Evolutionary conservation across 35 echinoderm and acorn worm species (phyloP).

Genomic region (Ophioderma brevispina): DNA sequence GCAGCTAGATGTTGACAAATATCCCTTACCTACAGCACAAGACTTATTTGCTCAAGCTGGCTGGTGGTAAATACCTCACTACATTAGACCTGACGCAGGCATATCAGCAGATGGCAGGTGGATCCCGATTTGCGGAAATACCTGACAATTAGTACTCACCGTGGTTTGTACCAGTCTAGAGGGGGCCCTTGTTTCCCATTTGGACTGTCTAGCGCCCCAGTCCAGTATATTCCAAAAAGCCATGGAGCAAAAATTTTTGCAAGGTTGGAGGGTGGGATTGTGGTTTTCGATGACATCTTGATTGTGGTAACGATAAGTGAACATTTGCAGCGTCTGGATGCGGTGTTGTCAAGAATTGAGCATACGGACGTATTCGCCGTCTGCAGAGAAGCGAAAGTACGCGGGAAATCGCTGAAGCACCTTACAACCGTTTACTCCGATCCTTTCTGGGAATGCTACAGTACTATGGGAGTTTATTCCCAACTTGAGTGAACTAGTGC

Average conservation of each 20-base stretch:
- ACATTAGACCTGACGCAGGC: conserved; percentile 44
- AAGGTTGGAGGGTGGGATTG: conserved; percentile 24
- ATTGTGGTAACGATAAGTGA: conserved; percentile 41
- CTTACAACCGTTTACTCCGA: conserved; percentile 42
- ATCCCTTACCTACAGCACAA: conserved; percentile 50
- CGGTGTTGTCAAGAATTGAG: conserved; percentile 1
- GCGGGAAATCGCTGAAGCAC: conserved; percentile 54
- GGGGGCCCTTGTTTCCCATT: conserved; percentile 40
- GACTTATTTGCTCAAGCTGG: conserved; percentile 62
- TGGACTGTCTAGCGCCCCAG: conserved; percentile 56
- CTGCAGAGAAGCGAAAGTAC: conserved; percentile 56
- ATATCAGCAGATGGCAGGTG: conserved; percentile 56
- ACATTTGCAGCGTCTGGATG: conserved; percentile 23
- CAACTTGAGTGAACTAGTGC: conserved; percentile 25
- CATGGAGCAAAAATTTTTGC: conserved; percentile 38
- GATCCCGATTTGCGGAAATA: conserved; percentile 34
- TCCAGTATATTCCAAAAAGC: conserved; percentile 44
- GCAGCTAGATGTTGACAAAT: conserved; percentile 11
- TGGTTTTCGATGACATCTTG: conserved; percentile 71
- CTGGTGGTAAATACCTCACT: conserved; percentile 34
- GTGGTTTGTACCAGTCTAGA: conserved; percentile 23
- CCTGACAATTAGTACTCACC: conserved; percentile 34
- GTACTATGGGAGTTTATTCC: conserved; percentile 71
- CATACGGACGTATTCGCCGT: conserved; percentile 28
- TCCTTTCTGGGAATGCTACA: conserved; percentile 57